Evolutionary conservation across 2,888 invertebrate genomes (phyloP), one percentile per base, ranked within the genome.

Genomic region (Muscina levida): DNA sequence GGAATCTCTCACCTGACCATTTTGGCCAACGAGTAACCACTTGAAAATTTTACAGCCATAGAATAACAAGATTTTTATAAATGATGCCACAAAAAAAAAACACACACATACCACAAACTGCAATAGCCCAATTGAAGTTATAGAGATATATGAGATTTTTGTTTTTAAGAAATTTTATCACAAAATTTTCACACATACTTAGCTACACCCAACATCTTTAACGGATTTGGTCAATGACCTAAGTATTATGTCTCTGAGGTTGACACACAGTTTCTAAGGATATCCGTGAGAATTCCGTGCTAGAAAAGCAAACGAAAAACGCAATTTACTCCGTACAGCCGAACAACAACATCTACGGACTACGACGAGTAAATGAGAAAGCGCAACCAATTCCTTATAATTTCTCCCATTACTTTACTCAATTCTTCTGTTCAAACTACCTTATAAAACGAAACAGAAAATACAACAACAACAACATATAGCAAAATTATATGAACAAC

Each of bases 261-360:
- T n/a, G n/a, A n/a, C n/a, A n/a, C n/a, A n/a, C n/a, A n/a, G n/a
- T n/a, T n/a, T n/a, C n/a, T n/a, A n/a, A n/a, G 62, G 62, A 62
- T 39, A 42, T 24, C 24, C 48, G 22, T 53, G 3, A 24, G 10
- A 22, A 22, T 24, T 53, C 53, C 53, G 53, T 53, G 53, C 53
- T 53, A 48, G 15, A 84, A 77, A 67, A 87, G 89, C 89, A 88
- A 89, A 89, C 88, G 88, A 88, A 89, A 88, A 89, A 89, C 88
- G 88, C 89, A 89, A 89, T 88, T 85, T 81, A 75, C 77, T 78
- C 74, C 72, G 62, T 39, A 37, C 6, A 17, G 10, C 59, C n/a
- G 6, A 51, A 22, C 19, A 42, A 62, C 19, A 62, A 39, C 19
- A 13, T 39, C 37, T 15, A 2, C 37, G 17, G 5, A 56, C 19